Base-by-base conservation (phyloP, 2,888 invertebrate species). In the Smittia sp. region DNA sequence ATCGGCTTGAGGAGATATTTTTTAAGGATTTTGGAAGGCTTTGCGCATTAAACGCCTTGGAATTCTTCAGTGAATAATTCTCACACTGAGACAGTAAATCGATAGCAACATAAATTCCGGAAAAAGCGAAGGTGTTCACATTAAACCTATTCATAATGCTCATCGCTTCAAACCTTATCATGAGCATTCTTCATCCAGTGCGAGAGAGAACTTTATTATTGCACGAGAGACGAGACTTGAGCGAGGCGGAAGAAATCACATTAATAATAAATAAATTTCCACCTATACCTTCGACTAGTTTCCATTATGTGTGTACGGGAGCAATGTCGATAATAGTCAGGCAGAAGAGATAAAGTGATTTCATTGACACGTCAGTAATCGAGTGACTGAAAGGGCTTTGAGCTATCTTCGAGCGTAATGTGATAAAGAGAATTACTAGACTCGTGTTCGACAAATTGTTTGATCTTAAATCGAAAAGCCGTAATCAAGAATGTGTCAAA, bases 331-430 rank as follows among this genome's bases (percentile, higher is more conserved):
- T 46, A 46, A 46, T 46, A 13, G 46, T 46, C n/a, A 46, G 46
- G 32, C 32, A 18, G 58, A n/a, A 46, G 46, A 18, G 58, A 4
- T 58, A 58, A 18, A 20, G 9, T 58, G 58, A 22, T 58, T 58
- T 18, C 18, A 58, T 58, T 22, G 58, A 58, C 58, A 58, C 58
- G 58, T 18, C n/a, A 58, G n/a, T 58, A 58, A 58, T 58, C 22
- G 18, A 18, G 22, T 22, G 58, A 58, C 2, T 20, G 11, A 58
- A 22, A 18, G n/a, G 18, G 32, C 32, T 32, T 32, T 46, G 46
- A 6, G 46, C 11, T 46, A 46, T 13, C 46, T 11, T 46, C 46
- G 11, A 46, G 46, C 2, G 46, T 11, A 46, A 46, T 46, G 13
- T 46, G 4, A 32, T 32, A 32, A 32, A 32, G 32, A 9, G 32